Evolutionary conservation across 2,888 invertebrate genomes (phyloP), one percentile per base, ranked within the genome.

Genomic region (Eilema caniola): DNA sequence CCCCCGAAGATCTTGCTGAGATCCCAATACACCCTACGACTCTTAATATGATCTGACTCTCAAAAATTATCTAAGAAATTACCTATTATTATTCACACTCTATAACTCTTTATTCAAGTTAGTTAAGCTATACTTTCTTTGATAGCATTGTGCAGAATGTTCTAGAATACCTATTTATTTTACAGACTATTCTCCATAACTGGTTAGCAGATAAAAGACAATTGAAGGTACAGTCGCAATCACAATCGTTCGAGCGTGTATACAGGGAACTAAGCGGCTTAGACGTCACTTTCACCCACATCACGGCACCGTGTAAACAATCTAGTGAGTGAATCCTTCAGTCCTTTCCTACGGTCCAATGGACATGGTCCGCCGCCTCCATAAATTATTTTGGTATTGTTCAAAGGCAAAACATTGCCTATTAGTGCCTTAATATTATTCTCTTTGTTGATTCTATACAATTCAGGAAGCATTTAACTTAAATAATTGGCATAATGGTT

Each of bases 211-310:
- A 53, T n/a, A 53, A 53, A n/a, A 82, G 83, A 83, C 82, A 84
- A 83, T 67, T 81, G 83, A 80, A 80, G 81, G 80, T 84, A 62
- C 70, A 71, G 72, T 79, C 79, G 81, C 67, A 73, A 60, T 79
- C 79, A 82, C 67, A 72, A 60, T 66, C 37, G 77, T 79, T 74
- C 76, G 77, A 79, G 72, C 41, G 62, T 62, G 11, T 80, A 69
- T 78, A 81, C 73, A 76, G 69, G 72, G 73, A 82, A 83, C 82
- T 83, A 83, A 86, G 85, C 82, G 81, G 79, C 80, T 83, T 81
- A 78, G 79, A 79, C 71, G 77, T 81, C 81, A 82, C 74, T 71
- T 74, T 76, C 74, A 79, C 79, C 81, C 81, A 78, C 79, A 73
- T 79, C 79, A 81, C 62, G 71, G 47, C 62, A 79, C 57, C 24